Conservation (phyloP, 1,140 invertebrate genomes). For the Triops longicaudatus region DNA sequence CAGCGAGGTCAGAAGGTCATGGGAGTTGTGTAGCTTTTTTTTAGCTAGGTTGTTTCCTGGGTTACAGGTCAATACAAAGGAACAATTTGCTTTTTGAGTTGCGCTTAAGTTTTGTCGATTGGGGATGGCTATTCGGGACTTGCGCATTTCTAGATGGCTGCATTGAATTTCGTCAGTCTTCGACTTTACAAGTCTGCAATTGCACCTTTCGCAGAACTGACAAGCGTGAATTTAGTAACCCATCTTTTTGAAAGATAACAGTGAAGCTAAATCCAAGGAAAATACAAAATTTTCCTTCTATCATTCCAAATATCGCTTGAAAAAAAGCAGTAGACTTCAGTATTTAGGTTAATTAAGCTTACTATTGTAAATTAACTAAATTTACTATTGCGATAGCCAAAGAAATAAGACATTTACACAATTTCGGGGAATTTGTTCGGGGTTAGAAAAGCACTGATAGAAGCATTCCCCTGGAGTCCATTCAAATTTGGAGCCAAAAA, state of each 20-base stretch:
- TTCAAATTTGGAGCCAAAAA: conserved; percentile 4
- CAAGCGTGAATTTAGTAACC: background rate
- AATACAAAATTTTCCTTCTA: too few species aligned
- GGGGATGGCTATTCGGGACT: background rate
- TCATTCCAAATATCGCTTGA: too few species aligned
- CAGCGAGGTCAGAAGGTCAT: background rate
- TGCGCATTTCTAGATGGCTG: background rate
- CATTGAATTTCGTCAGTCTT: background rate
- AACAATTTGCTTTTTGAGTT: background rate
- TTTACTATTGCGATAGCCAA: too few species aligned
- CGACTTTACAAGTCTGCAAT: too few species aligned
- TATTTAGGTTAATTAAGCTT: too few species aligned
- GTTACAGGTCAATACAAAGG: background rate
- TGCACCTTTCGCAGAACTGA: background rate
- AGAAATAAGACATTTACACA: too few species aligned
- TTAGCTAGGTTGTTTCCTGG: background rate
- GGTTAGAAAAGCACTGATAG: background rate
- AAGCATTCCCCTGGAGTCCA: background rate
- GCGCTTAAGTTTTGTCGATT: background rate
- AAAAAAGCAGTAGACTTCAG: too few species aligned
- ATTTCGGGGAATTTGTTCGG: too few species aligned
- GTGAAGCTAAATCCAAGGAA: too few species aligned
- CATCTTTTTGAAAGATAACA: too few species aligned
- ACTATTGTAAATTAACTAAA: too few species aligned
- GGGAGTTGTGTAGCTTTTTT: background rate